Evolutionary conservation across 2,113 vertebrate species (phyloP), one percentile per base, ranked within the genome.

Genomic region (Bolborhynchus lineola): DNA sequence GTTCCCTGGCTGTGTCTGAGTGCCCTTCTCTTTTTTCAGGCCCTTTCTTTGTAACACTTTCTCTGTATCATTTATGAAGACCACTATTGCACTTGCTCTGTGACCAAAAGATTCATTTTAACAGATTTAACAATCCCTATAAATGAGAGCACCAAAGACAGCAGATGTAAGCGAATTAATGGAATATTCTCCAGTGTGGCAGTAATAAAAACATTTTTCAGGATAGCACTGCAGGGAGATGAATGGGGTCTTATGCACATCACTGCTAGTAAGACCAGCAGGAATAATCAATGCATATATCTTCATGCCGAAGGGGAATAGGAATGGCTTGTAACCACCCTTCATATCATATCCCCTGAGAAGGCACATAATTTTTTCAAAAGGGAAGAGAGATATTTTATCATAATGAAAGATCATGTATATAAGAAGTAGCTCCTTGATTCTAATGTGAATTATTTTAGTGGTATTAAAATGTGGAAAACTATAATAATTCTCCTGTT

Each of bases 201-300:
- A 63, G 74, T 67, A 82, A 91, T 92, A 91, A 84, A 91, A 93
- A 26, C 10, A 37, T 87, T 13, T 86, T 91, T 91, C 86, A 85
- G 52, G 33, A 41, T 31, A 91, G 9, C 49, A 28, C 21, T 55
- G 17, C 62, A 82, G n/a, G 49, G 28, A 94, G 69, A 88, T 95
- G 7, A 82, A 81, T 84, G 52, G 33, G 52, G 57, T 19, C 94
- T 96, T 95, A 86, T 81, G 47, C 31, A 76, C 53, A 82, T 39
- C 16, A 24, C 57, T 55, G 53, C 65, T 85, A 74, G 84, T 82
- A 93, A 95, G 94, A 65, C 8, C 35, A 78, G 31, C 19, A 68
- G 77, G 72, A 95, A 90, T 94, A 92, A 94, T 91, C 72, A 83
- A 41, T 64, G 72, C 81, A 62, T 81, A 53, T 79, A 79, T 86